These are phyloP conservation scores for Leptothorax acervorum DNA, from an alignment of 2,888 invertebrate species.

Conservation along the genomic window DNA sequence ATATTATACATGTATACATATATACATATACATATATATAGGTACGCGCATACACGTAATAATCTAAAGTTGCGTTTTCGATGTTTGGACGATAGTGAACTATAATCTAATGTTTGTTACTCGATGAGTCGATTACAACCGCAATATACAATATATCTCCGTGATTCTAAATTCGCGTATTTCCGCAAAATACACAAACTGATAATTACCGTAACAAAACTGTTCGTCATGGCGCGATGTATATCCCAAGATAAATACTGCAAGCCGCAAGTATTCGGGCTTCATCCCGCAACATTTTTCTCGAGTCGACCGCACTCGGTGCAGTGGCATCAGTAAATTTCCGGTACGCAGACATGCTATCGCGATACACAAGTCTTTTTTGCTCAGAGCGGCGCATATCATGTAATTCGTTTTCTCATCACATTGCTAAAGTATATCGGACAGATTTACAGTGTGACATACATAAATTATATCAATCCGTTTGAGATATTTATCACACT, in stretches of 20 bases:
- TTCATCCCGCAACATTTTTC: constrained; percentile 54
- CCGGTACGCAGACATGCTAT: constrained; percentile 50
- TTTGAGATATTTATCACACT: constrained; percentile 54
- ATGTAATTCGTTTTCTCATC: constrained; percentile 61
- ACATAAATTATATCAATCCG: constrained; percentile 64
- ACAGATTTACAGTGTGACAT: constrained; percentile 63
- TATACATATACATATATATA: too few species aligned
- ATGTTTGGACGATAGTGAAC: background rate
- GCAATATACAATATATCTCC: background rate
- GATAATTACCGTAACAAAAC: constrained; percentile 25
- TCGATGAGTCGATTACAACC: background rate
- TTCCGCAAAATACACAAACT: constrained; percentile 24
- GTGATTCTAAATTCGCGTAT: constrained; percentile 10
- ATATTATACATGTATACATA: too few species aligned
- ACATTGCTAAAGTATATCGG: constrained; percentile 58
- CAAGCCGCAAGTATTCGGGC: constrained; percentile 35
- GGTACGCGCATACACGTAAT: background rate
- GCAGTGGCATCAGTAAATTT: constrained; percentile 58
- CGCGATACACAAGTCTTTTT: constrained; percentile 25
- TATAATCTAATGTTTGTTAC: background rate
- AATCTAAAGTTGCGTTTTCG: constrained; percentile 35
- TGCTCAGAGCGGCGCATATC: constrained; percentile 56
- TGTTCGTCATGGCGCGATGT: background rate
- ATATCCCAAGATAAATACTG: constrained; percentile 18
- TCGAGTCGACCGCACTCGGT: constrained; percentile 13